Evolutionary conservation across 2,113 vertebrate genomes (phyloP), one percentile per base, ranked within the genome.

Genomic region (Nothoprocta pentlandii): DNA sequence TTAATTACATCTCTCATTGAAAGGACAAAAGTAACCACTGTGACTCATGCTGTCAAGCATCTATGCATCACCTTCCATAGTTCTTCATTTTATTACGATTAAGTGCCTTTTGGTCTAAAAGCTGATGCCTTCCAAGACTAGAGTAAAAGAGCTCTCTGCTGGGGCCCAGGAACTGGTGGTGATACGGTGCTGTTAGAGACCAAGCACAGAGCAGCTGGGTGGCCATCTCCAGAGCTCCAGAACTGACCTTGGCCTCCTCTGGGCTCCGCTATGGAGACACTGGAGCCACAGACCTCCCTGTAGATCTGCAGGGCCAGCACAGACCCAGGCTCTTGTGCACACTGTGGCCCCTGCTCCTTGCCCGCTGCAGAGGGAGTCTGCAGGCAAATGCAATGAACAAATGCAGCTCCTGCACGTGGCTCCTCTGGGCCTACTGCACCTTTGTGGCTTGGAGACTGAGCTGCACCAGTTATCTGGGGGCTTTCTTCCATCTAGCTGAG

Each of bases 21-120:
- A 80, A 92, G 80, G 70, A 91, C 51, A n/a, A 76, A 93, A 95
- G 89, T 87, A 80, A 84, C 56, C 30, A 16, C 76, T 90, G 68
- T 86, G 85, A 83, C 80, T 80, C 47, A 80, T 32, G 62, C 64
- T 95, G 91, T 93, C 92, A 93, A 79, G 78, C 93, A 87, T 41
- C 11, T 87, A 75, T 51, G 44, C 10, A 66, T 34, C 30, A 81
- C 79, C 44, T 89, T 83, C 47, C 25, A 47, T 21, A 30, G 32
- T 59, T 85, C 64, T 86, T 69, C 28, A 68, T 82, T 88, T 94
- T 36, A 83, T 82, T 64, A 74, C 59, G 89, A 77, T 59, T 70
- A 67, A 82, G 44, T 41, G 25, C 10, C 42, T 78, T 85, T 81
- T 64, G 25, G 26, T 51, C 39, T 42, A 85, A 80, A 79, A 91